These are phyloP conservation scores for Arrhopalites spinosus DNA, from an alignment of 2,888 invertebrate genomes.

Conservation along the genomic window DNA sequence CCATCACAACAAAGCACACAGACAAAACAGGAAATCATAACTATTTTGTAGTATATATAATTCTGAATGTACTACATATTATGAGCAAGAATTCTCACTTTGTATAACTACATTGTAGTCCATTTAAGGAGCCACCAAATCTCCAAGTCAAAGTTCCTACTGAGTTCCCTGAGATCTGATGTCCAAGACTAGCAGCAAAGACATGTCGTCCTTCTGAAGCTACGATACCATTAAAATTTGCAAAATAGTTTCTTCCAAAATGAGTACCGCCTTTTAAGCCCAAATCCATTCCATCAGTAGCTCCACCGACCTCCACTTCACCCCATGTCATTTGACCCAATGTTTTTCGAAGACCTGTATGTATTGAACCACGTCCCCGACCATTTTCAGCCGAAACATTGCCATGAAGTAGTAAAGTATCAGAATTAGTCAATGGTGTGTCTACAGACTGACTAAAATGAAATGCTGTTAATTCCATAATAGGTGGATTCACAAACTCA, in stretches of 20 bases:
- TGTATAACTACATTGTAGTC: constrained; percentile 81
- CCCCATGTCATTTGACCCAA: constrained; percentile 71
- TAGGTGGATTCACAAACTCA: constrained; percentile 62
- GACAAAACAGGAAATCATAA: too few relatives aligned
- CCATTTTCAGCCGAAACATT: constrained; percentile 86
- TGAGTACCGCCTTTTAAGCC: constrained; percentile 80
- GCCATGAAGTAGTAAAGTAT: constrained; percentile 83
- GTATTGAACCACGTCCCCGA: constrained; percentile 64
- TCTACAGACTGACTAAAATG: constrained; percentile 91
- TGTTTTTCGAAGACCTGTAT: constrained; percentile 47
- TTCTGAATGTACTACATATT: neutral
- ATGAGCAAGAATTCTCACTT: constrained; percentile 59
- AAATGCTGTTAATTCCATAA: constrained; percentile 90
- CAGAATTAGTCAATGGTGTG: constrained; percentile 82
- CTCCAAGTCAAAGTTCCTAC: constrained; percentile 87
- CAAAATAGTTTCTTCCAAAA: constrained; percentile 73
- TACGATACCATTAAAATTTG: constrained; percentile 70
- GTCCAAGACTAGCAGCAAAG: constrained; percentile 64
- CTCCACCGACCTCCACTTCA: constrained; percentile 77
- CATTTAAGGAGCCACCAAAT: constrained; percentile 66
- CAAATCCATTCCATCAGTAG: constrained; percentile 80
- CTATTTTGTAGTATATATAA: too few relatives aligned
- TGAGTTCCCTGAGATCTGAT: constrained; percentile 84
- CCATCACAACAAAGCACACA: too few relatives aligned
- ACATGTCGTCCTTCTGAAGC: constrained; percentile 23